These are phyloP conservation scores for Caranx melampygus DNA, from an alignment of 2,113 vertebrate genomes.

Conservation along the genomic window DNA sequence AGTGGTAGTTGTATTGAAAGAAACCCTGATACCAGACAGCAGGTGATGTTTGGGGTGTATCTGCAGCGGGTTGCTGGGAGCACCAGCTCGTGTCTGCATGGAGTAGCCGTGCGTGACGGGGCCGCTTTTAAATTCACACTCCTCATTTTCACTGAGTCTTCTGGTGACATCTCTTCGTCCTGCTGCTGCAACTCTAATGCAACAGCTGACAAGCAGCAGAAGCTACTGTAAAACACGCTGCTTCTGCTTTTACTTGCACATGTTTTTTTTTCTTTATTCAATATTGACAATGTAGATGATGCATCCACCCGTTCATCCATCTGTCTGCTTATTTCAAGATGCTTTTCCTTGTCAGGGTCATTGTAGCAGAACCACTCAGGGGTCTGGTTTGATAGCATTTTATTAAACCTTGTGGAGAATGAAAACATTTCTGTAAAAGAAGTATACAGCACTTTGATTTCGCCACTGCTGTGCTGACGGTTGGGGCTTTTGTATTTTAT, in stretches of 20 bases:
- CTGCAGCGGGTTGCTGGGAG: not conserved
- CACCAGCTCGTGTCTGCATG: not conserved
- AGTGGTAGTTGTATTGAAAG: not conserved
- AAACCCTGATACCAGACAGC: not conserved
- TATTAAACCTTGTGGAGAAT: not conserved
- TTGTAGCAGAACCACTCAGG: not conserved
- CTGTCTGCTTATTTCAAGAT: too few relatives aligned
- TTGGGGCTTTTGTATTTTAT: too few relatives aligned
- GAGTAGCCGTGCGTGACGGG: not conserved
- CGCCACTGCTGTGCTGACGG: too few relatives aligned
- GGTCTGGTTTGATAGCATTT: not conserved
- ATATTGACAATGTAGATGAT: not conserved
- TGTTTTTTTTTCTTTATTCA: not conserved
- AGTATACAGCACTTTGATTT: too few relatives aligned
- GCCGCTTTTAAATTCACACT: slow-evolving; percentile 1
- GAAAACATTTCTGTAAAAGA: too few relatives aligned
- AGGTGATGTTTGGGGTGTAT: not conserved
- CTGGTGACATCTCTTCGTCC: not conserved
- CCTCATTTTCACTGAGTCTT: slow-evolving; percentile 4
- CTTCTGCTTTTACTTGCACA: not conserved
- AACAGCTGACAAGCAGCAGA: not conserved
- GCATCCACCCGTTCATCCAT: not conserved
- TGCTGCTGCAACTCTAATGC: not conserved
- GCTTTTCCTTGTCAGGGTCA: not conserved
- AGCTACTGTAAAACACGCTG: too few relatives aligned